Evolutionary conservation across 2,113 vertebrate species (phyloP), one percentile per base, ranked within the genome.

Genomic region (Festucalex cinctus): DNA sequence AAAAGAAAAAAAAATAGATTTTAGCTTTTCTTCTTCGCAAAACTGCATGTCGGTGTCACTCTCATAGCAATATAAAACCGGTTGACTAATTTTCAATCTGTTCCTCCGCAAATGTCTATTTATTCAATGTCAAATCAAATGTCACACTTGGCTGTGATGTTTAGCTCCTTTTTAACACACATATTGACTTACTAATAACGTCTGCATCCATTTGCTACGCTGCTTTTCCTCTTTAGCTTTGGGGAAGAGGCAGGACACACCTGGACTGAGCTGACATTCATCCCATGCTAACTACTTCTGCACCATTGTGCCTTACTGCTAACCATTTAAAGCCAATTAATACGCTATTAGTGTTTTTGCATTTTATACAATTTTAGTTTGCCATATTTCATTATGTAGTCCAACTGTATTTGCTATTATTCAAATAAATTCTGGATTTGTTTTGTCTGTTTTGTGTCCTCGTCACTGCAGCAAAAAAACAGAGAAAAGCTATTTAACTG

Each of bases 71-170:
- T 46, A 57, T 22, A 51, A 48, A 57, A 65, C 0, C 6, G 16
- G 48, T 13, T 41, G 8, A 19, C 60, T 73, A 8, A 7, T 22
- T 10, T 39, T 63, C 28, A 22, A 51, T 56, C 35, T 39, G 28
- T 35, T 9, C 14, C 9, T 65, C 43, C 28, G 39, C 54, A 26
- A 69, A 58, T 71, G 37, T 69, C 26, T 69, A 20, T 69, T 66
- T 53, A 68, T 66, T 64, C n/a, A 48, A 68, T 69, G 37, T 62
- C 26, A 46, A 26, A 61, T 51, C 46, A 64, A 48, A 57, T 57
- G 26, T 44, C 39, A 36, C 43, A 36, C 44, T 19, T 0, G 2
- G 39, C 51, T 59, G 8, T 49, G 36, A 70, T 63, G n/a, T 65
- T 65, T 58, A 37, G 3, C 41, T 56, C 13, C 35, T 56, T 58